Base-by-base conservation (phyloP, 2,888 invertebrate genomes). In the Thyatira batis region DNA sequence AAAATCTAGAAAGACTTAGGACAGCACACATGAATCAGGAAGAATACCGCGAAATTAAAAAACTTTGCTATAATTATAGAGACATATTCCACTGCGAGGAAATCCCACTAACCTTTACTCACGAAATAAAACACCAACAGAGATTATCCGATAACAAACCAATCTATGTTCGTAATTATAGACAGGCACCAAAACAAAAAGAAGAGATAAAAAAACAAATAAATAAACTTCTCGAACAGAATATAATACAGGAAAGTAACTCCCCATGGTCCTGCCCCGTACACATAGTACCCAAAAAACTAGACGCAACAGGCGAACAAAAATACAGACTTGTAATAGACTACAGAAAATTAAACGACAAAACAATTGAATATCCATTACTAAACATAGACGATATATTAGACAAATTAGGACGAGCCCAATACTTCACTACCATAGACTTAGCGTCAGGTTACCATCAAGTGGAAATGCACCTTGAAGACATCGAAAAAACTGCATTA, bases 51-150 rank as follows among this genome's bases (percentile, higher is more conserved):
- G 54, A 65, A 52, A 68, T 73, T 3, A 46, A 51, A 20, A 66
- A 70, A 53, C 21, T 78, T 3, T 69, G 72, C 30, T 61, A 53
- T 11, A 54, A 76, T 33, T 78, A 65, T 53, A 53, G 67, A 20
- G 76, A 82, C 8, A 67, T 82, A 2, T 78, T 82, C 51, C 62
- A 78, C 43, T 61, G 59, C 10, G 73, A 76, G 28, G 60, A 71
- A 3, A 63, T 76, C 1, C 70, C 74, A 0, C 25, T 81, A 28
- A 67, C 72, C 0, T 69, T 68, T 6, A 78, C 76, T 2, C 66
- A 76, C 39, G 48, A 65, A 11, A 60, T 80, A 0, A 73, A 73
- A 62, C 84, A 84, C 11, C 52, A 73, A 55, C 72, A 85, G n/a
- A 66, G 63, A 51, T 4, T 67, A n/a, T 57, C 64, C 1, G 65